Conservation (phyloP, 2,888 invertebrate genomes). For the Tachina fera region DNA sequence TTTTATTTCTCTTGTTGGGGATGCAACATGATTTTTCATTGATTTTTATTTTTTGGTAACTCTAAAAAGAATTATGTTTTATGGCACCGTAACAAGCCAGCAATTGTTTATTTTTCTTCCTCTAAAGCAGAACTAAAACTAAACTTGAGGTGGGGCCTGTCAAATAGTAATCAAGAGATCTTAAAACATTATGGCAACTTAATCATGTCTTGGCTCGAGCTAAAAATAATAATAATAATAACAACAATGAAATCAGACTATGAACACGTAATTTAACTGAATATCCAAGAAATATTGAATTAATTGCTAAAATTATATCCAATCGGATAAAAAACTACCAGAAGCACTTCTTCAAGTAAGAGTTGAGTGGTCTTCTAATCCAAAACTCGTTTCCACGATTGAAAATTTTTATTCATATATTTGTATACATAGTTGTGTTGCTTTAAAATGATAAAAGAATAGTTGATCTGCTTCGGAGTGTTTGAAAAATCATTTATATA, state of each 20-base stretch:
- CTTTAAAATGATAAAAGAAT: too few species aligned
- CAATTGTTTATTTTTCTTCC: constrained; percentile 48
- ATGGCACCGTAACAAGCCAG: constrained; percentile 54
- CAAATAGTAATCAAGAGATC: constrained; percentile 66
- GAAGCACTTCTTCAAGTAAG: too few species aligned
- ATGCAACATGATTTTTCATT: constrained; percentile 66
- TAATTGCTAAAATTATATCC: too few species aligned
- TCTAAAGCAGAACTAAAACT: constrained; percentile 11
- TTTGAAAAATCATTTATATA: too few species aligned
- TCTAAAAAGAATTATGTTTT: constrained; percentile 58
- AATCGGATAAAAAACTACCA: too few species aligned
- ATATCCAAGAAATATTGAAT: not conserved
- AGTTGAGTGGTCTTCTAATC: too few species aligned
- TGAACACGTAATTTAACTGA: not conserved
- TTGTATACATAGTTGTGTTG: too few species aligned
- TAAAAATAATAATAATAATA: not conserved
- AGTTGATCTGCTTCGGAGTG: too few species aligned
- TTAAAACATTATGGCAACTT: constrained; percentile 67
- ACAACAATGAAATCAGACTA: not conserved
- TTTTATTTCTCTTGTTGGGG: constrained; percentile 26
- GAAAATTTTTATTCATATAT: too few species aligned
- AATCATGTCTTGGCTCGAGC: constrained; percentile 60
- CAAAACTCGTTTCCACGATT: too few species aligned
- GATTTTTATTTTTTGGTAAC: constrained; percentile 40
- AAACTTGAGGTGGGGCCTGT: constrained; percentile 68